Conservation (phyloP, 2,888 invertebrate species). For the Criorhina ranunculi region DNA sequence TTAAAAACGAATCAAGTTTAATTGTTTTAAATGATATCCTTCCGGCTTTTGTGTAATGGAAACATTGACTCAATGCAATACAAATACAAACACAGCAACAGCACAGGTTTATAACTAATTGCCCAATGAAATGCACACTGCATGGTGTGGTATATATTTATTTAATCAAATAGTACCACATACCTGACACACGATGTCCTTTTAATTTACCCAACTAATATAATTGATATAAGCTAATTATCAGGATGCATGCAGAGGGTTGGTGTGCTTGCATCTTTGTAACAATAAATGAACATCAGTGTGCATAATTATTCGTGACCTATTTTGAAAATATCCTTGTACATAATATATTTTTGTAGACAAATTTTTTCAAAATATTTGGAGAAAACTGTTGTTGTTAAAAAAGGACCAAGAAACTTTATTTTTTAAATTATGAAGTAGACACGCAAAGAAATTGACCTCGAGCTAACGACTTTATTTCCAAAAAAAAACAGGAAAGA, state of each 20-base stretch:
- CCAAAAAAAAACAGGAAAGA: no score
- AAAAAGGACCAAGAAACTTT: no score
- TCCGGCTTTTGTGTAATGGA: slow-evolving; percentile 54
- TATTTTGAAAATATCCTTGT: neutral
- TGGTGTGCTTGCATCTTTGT: slow-evolving; percentile 13
- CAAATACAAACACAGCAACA: slow-evolving; percentile 14
- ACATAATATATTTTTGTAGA: neutral
- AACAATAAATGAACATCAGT: slow-evolving; percentile 10
- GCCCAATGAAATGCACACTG: slow-evolving; percentile 4
- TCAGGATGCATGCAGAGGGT: slow-evolving; percentile 18
- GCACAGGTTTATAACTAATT: slow-evolving; percentile 20
- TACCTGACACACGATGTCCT: slow-evolving; percentile 42
- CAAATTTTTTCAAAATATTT: neutral
- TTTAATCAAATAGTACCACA: slow-evolving; percentile 50
- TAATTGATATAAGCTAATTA: slow-evolving; percentile 70
- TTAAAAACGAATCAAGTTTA: slow-evolving; percentile 46
- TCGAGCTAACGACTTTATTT: no score
- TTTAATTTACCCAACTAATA: slow-evolving; percentile 64
- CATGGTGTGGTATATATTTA: slow-evolving; percentile 13
- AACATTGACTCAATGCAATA: slow-evolving; percentile 63
- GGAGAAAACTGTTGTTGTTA: no score
- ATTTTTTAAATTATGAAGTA: no score
- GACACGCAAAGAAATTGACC: no score
- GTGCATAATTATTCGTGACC: slow-evolving; percentile 8
- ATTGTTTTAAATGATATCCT: slow-evolving; percentile 64